Percentiles rank a stretch among this genome's conserved stretches.
Evolutionary conservation across 2,113 vertebrate species (phyloP).

Genomic region (Raja brachyura): DNA sequence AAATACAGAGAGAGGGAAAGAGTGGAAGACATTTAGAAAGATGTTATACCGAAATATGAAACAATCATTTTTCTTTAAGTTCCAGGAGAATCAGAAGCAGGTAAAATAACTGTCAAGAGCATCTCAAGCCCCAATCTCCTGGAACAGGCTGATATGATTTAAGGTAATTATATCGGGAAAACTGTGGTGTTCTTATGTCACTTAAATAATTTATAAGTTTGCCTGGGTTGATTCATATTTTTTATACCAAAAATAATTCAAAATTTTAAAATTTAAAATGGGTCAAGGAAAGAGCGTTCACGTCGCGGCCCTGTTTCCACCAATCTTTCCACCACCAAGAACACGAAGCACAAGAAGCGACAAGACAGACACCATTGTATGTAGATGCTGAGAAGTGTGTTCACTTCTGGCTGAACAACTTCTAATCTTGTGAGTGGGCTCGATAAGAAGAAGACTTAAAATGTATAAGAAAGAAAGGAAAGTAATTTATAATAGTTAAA

Average conservation of each 20-base stretch:
- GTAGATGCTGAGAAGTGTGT: no score
- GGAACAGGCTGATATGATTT: neutral
- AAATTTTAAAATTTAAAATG: neutral
- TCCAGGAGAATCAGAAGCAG: neutral
- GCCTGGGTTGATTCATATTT: neutral
- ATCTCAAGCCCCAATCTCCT: neutral
- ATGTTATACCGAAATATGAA: neutral
- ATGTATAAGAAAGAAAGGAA: neutral
- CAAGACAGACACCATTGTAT: no score
- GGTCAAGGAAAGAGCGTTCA: no score
- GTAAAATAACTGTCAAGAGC: neutral
- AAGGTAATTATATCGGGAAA: neutral
- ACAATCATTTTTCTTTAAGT: neutral
- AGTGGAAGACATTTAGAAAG: neutral
- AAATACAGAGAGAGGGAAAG: neutral
- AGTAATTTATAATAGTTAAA: neutral
- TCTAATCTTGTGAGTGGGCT: no score
- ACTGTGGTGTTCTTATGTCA: neutral
- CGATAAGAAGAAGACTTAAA: neutral
- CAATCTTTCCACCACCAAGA: no score
- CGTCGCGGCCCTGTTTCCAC: no score
- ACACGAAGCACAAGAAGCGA: no score
- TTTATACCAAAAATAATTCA: neutral
- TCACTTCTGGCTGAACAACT: no score
- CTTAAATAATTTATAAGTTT: neutral